phyloP scores from a whole-genome alignment of 2,113 vertebrate genomes.

The Pimephales promelas region DNA sequence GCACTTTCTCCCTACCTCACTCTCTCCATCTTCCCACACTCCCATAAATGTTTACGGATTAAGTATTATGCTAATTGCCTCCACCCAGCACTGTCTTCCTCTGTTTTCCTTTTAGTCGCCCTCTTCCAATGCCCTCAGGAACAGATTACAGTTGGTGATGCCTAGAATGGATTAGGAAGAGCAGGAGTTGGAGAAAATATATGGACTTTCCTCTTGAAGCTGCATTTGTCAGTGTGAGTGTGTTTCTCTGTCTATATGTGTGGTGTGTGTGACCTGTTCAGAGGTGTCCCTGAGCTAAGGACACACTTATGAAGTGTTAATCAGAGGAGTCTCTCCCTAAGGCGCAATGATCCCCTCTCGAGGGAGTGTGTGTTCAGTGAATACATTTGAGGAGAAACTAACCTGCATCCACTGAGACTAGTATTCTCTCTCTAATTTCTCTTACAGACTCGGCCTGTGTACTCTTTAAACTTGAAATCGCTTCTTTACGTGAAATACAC shows the following conservation, averaged over 20 bases:
- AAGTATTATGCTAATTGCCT: conserved; percentile 50
- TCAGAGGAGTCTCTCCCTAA: not conserved
- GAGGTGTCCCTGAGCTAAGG: conserved; percentile 17
- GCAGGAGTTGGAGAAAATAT: not conserved
- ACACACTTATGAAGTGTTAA: conserved; percentile 37
- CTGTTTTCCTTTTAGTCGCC: conserved; percentile 6
- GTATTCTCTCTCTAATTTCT: conserved; percentile 26
- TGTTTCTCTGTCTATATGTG: not conserved
- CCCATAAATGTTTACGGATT: conserved; percentile 52
- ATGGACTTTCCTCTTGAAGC: not conserved
- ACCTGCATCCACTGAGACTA: conserved; percentile 25
- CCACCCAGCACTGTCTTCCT: not conserved
- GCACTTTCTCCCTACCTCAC: not conserved
- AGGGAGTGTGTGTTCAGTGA: conserved; percentile 24
- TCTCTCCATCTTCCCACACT: conserved; percentile 1
- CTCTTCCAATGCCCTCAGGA: not conserved
- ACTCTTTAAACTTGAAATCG: conserved; percentile 12
- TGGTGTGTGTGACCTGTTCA: not conserved
- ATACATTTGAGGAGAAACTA: conserved; percentile 31
- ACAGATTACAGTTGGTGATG: conserved; percentile 28
- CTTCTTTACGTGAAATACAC: not conserved
- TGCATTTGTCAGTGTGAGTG: conserved; percentile 21
- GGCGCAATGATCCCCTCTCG: not conserved
- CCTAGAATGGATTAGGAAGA: not conserved
- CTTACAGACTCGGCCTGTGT: not conserved